Base-by-base conservation (phyloP, 2,888 invertebrate genomes). In the Augiades crinisus region DNA sequence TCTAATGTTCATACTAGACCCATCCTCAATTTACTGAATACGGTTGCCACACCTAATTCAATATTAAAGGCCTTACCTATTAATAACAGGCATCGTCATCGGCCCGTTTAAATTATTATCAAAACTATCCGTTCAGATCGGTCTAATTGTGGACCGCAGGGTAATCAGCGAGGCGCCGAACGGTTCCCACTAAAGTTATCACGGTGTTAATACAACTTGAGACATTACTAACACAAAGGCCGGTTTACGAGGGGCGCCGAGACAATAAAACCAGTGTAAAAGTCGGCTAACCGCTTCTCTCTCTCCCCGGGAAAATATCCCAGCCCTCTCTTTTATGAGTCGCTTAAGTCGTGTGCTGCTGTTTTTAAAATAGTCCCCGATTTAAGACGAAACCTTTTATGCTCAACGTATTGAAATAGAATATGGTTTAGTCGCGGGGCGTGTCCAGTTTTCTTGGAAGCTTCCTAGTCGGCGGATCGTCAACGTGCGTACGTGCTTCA, bases 201-300 rank as follows among this genome's bases (percentile, higher is more conserved):
- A 76, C 73, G 65, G 72, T 77, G 80, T 81, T 84, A 83, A 82
- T 82, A 78, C 77, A 78, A 78, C 80, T 78, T 75, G 75, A 81
- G 81, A 83, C 70, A 79, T 83, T 79, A 81, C 77, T 77, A 74
- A 74, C 74, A 81, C 78, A 81, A 81, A 78, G 74, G 78, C 73
- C 64, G 74, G 74, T 78, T 78, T 78, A 78, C 77, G 79, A 81
- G 78, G 83, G 82, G 77, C 62, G 68, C 62, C 64, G 66, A 72
- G 75, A 84, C 79, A 86, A 86, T 86, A 87, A 87, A 87, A 84
- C 79, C 82, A 75, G 75, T 81, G 82, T 86, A 81, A 86, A 87
- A 85, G 78, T 81, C 80, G 76, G 78, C 69, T 81, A 84, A 84
- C 83, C 80, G 74, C 77, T 78, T 61, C 68, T 75, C 70, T 75